Evolutionary conservation across 2,113 vertebrate genomes (phyloP), one percentile per base, ranked within the genome.

Genomic region (Petroica traversi): DNA sequence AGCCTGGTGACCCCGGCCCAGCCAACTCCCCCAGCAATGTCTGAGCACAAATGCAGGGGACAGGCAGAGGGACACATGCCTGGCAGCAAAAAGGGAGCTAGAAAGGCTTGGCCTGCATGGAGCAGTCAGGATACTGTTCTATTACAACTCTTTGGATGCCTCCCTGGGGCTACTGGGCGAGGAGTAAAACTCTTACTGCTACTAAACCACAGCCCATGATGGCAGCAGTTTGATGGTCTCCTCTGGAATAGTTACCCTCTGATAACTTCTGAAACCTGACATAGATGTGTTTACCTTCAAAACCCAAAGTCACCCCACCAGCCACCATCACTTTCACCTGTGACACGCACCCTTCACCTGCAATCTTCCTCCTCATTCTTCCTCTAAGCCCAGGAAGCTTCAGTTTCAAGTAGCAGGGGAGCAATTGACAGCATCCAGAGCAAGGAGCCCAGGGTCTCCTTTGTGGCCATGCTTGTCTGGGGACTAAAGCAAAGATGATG

Each of bases 261-360:
- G 20, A 77, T 95, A 72, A 77, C 43, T 82, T 64, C 71, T 49
- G 33, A 66, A n/a, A 89, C 48, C 67, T 64, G 38, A 36, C 19
- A 51, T 5, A 55, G 71, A 81, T 40, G 45, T 51, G 61, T 38
- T 85, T 62, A 71, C 12, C 43, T 59, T 43, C 76, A 86, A 91
- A 84, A 85, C 6, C 6, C 84, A 83, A 62, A 85, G 33, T 4
- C 25, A 75, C 9, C 11, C 14, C 57, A 80, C 8, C 1, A 12
- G 45, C 6, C 24, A 79, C 23, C 38, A 64, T 18, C 6, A 6
- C 34, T 75, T 61, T 69, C 81, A 57, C 52, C 54, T 45, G 71
- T 54, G 54, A 63, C 58, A 87, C 0, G 2, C 23, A 85, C n/a
- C 6, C 1, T 76, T 1, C 5, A 19, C 19, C 59, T 0, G 0